These are phyloP conservation scores for Lepus europaeus DNA, from an alignment of 2,113 vertebrate genomes.

Conservation along the genomic window DNA sequence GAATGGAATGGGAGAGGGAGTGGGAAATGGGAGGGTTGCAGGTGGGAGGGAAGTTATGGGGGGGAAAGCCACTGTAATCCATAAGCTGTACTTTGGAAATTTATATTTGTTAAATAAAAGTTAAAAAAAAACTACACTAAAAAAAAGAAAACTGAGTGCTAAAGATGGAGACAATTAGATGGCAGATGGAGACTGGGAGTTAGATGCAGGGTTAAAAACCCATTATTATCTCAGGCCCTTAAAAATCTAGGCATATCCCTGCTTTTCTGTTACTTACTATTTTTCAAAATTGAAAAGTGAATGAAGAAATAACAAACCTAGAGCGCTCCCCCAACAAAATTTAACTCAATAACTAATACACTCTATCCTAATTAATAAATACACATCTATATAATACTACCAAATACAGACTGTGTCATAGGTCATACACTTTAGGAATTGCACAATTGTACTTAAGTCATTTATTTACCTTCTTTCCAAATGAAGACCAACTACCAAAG, in stretches of 20 bases:
- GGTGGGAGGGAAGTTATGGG: too few relatives aligned
- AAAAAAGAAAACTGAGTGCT: not conserved
- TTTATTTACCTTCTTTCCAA: conserved; percentile 22
- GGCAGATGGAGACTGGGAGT: not conserved
- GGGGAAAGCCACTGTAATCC: too few relatives aligned
- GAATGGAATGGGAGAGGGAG: too few relatives aligned
- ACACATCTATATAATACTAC: not conserved
- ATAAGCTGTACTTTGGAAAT: too few relatives aligned
- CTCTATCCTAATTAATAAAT: not conserved
- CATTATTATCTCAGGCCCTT: not conserved
- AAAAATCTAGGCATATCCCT: conserved; percentile 28
- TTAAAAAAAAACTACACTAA: too few relatives aligned
- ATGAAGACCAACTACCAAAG: not conserved
- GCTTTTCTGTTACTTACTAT: not conserved
- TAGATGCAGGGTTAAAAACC: not conserved
- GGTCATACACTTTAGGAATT: not conserved
- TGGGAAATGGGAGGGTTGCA: too few relatives aligned
- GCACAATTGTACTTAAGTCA: conserved; percentile 9
- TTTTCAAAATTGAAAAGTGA: conserved; percentile 42
- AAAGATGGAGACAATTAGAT: not conserved
- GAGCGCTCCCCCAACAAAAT: not conserved
- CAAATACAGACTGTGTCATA: conserved; percentile 38
- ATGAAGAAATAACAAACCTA: conserved; percentile 48
- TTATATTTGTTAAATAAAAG: too few relatives aligned
- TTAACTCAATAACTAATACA: not conserved